phyloP scores from a whole-genome alignment of 1,140 invertebrate species.

The Drosophila dunni region DNA sequence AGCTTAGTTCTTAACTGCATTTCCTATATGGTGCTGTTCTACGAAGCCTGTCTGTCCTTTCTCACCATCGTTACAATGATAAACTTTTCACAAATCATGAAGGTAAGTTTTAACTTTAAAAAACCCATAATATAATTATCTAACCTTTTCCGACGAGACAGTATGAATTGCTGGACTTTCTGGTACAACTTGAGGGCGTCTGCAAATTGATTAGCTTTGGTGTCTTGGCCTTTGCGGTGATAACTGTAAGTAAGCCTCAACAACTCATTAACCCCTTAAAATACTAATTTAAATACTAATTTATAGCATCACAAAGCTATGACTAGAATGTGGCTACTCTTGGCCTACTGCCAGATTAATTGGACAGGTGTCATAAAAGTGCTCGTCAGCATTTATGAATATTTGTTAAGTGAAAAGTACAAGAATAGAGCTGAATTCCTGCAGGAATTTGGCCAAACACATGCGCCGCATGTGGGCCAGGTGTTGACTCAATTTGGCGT shows the following conservation, averaged over 20 bases:
- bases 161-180: slow-evolving; percentile 14
- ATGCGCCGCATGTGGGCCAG: slow-evolving; percentile 11
- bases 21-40: slow-evolving; percentile 20
- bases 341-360: slow-evolving; percentile 28
- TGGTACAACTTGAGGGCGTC: not conserved
- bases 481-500: slow-evolving; percentile 19
- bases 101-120: slow-evolving; percentile 11
- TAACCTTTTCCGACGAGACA: not conserved
- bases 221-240: slow-evolving; percentile 17
- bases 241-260: slow-evolving; percentile 16
- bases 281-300: not conserved
- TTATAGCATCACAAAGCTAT: slow-evolving; percentile 13
- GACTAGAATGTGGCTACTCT: slow-evolving; percentile 18
- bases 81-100: not conserved
- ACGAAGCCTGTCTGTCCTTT: slow-evolving; percentile 7
- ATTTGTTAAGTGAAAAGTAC: slow-evolving; percentile 1
- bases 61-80: slow-evolving; percentile 2
- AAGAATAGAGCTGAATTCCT: slow-evolving; percentile 2
- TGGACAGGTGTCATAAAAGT: slow-evolving; percentile 3
- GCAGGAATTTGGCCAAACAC: not conserved
- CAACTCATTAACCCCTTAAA: not conserved
- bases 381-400: slow-evolving; percentile 1
- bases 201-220: not conserved
- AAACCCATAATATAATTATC: not conserved
- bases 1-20: not conserved